Base-by-base conservation (phyloP, 2,113 vertebrate species). In the Mohoua ochrocephala region DNA sequence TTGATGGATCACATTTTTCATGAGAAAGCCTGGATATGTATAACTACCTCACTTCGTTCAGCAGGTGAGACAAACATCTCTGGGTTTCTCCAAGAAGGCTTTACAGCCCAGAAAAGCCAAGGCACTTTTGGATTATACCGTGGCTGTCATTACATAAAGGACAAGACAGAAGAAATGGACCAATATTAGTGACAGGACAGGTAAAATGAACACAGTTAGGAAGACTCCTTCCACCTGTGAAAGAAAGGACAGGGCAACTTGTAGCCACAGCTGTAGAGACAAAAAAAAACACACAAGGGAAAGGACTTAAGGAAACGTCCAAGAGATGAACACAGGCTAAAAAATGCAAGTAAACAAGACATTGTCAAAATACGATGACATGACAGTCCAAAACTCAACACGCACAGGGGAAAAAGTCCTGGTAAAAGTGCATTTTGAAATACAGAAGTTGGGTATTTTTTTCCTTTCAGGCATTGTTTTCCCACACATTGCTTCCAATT, bases 401-500 rank as follows among this genome's bases (percentile, higher is more conserved):
- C 0, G 0, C 20, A 15, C 0, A 24, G 47, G 14, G 8, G 28
- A 13, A 41, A 47, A 79, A 35, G 70, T 52, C 54, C 67, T 87
- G 47, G 33, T 86, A 44, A 89, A 82, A 84, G 27, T 0, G 0
- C 24, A 59, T 85, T 91, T 91, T 61, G 54, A 89, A 90, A 91
- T 57, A 30, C 49, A 82, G 52, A 81, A 74, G 22, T 82, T 85
- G 14, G 42, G 15, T 59, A 16, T 52, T 79, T 91, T 87, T 86
- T 60, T 82, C 45, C 57, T 79, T 79, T 96, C 90, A 35, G 94
- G 95, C 94, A 96, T 98, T 97, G 64, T 96, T 97, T 97, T 95
- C 95, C 87, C 90, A 97, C 86, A 96, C 37, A 42, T 65, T 96
- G 90, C 85, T 97, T 97, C 96, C 93, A 98, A 89, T 91, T 98